Evolutionary conservation across 2,113 vertebrate genomes (phyloP), one percentile per base, ranked within the genome.

Genomic region (Podocnemis expansa): DNA sequence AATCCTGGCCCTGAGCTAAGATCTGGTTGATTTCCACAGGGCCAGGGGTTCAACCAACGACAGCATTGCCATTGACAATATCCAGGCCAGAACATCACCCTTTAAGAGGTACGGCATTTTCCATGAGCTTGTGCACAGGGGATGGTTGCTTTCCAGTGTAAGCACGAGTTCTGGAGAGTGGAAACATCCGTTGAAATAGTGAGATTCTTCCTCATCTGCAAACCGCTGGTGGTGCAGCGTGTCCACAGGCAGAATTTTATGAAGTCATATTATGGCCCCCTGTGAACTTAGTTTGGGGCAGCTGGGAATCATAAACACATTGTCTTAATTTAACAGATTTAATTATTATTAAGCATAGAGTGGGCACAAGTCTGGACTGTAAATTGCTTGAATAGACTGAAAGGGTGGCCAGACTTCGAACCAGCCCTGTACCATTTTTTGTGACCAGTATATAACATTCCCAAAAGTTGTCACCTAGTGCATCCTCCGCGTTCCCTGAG

Each of bases 311-410:
- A 58, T 12, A 58, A 29, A 29, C 25, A 25, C 12, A 58, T 31
- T 29, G 56, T 14, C 27, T 58, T 58, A 31, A 87, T 94, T 94
- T 96, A 92, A 89, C 31, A 52, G 49, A 89, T 24, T 21, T 29
- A 29, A 55, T 55, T 94, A 94, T 92, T 93, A 94, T 93, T 94
- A 94, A 80, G 41, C 93, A n/a, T 6, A 89, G 87, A 93, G 67
- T 21, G 75, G 63, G 75, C 13, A 27, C 41, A 34, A 82, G 54
- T 90, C 94, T 85, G 82, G 51, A 58, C 10, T 58, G 27, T 31
- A 58, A 58, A 58, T 58, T 58, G 27, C 56, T 29, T 13, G 56
- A 25, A 58, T 27, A 58, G 29, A 31, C 56, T 5, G 56, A 29
- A 10, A 11, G 9, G 4, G 2, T 1, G 5, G n/a, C 8, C 34